Evolutionary conservation across 1,140 invertebrate genomes (phyloP).

Genomic region (Drosophila carrolli): DNA sequence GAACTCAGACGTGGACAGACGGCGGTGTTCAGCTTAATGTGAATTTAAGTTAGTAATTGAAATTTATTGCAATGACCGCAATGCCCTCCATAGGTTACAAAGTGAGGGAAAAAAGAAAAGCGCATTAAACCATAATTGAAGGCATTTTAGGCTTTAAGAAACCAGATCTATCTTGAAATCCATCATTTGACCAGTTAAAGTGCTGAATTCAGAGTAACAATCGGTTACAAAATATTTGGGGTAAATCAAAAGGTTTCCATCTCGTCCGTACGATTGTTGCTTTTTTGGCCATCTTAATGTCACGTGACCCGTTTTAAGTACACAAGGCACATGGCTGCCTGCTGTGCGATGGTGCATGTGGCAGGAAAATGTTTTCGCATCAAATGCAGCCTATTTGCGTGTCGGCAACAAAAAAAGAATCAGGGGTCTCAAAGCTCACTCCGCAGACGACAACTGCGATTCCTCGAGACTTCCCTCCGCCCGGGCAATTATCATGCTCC

Average conservation of each 20-base stretch:
- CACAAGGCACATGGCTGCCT: constrained; percentile 5
- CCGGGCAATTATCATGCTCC: constrained; percentile 70
- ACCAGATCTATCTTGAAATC: too few species aligned
- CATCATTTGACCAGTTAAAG: constrained; percentile 13
- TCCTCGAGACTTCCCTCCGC: not conserved
- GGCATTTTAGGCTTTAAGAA: not conserved
- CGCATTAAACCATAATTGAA: constrained; percentile 40
- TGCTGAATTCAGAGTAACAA: too few species aligned
- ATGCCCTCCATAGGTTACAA: not conserved
- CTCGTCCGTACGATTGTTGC: constrained; percentile 18
- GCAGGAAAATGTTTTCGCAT: constrained; percentile 63
- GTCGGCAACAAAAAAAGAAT: constrained; percentile 33
- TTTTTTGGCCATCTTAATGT: constrained; percentile 70
- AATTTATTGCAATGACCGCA: constrained; percentile 61
- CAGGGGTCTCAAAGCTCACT: constrained; percentile 44
- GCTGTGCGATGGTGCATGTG: constrained; percentile 68
- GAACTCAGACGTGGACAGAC: constrained; percentile 24
- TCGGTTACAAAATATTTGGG: constrained; percentile 19
- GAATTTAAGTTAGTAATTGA: constrained; percentile 74
- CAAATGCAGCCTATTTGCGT: constrained; percentile 61
- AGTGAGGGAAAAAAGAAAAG: constrained; percentile 15
- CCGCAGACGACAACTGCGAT: constrained; percentile 32
- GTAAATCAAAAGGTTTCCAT: constrained; percentile 31
- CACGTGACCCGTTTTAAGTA: constrained; percentile 60
- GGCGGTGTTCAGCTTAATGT: constrained; percentile 62